phyloP scores from a whole-genome alignment of 2,797 vertebrate genomes.

The Apodemus agrarius region DNA sequence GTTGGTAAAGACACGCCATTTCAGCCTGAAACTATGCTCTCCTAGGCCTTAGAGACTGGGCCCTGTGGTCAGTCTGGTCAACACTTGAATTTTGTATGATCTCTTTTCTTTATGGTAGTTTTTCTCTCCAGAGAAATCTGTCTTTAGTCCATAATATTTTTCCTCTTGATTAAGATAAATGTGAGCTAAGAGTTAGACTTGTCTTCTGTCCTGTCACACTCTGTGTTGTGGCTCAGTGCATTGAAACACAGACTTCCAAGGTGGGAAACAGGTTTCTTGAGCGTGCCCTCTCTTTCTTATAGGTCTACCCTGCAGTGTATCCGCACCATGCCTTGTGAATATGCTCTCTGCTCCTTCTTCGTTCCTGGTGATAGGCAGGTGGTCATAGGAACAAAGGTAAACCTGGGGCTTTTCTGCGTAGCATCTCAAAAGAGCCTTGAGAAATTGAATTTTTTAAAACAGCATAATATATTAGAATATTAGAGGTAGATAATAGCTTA shows the following conservation, averaged over 20 bases:
- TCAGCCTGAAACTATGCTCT: background rate
- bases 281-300: background rate
- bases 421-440: background rate
- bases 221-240: background rate
- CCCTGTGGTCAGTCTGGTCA: background rate
- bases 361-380: constrained; percentile 98
- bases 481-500: background rate
- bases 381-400: constrained; percentile 96
- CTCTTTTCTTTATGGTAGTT: background rate
- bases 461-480: background rate
- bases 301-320: constrained; percentile 97
- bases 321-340: constrained; percentile 96
- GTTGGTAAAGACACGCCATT: background rate
- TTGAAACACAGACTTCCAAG: background rate
- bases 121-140: background rate
- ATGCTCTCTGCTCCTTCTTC: constrained; percentile 96
- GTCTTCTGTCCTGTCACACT: background rate
- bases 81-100: background rate
- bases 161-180: background rate
- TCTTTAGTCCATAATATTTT: background rate
- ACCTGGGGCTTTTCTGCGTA: background rate
- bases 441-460: background rate
- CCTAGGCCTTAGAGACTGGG: background rate
- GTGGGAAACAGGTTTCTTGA: background rate
- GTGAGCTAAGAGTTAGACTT: background rate